These are phyloP conservation scores for Diabrotica undecimpunctata DNA, from an alignment of 1,140 invertebrate species.

Conservation along the genomic window DNA sequence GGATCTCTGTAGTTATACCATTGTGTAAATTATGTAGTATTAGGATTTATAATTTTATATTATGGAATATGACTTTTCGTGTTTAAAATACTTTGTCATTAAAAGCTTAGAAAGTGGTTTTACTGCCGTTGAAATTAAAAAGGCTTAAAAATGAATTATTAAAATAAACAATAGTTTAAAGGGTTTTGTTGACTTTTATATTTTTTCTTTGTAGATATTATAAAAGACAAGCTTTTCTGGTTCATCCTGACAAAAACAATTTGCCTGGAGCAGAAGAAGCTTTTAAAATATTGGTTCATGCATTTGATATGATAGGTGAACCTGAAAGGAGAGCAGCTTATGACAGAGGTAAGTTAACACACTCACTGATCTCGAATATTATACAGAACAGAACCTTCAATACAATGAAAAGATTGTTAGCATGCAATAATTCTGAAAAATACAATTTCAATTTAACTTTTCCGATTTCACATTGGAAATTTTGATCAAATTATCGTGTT, in stretches of 20 bases:
- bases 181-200: neutral
- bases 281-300: slow-evolving; percentile 91
- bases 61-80: no score
- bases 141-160: no score
- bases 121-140: no score
- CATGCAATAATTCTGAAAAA: slow-evolving; percentile 6
- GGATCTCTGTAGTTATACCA: no score
- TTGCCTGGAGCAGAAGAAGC: slow-evolving; percentile 92
- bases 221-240: slow-evolving; percentile 85
- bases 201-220: slow-evolving; percentile 63
- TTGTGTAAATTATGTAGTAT: no score
- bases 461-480: no score
- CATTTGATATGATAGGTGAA: slow-evolving; percentile 91
- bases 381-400: slow-evolving; percentile 1
- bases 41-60: no score
- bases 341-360: slow-evolving; percentile 39
- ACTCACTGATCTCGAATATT: neutral
- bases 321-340: slow-evolving; percentile 56
- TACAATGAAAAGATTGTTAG: neutral
- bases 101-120: no score
- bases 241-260: slow-evolving; percentile 94
- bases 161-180: no score
- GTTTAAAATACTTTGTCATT: no score
- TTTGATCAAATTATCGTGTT: no score
- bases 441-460: neutral